These are phyloP conservation scores for Athrips mouffetella DNA, from an alignment of 2,888 invertebrate species.

Conservation along the genomic window DNA sequence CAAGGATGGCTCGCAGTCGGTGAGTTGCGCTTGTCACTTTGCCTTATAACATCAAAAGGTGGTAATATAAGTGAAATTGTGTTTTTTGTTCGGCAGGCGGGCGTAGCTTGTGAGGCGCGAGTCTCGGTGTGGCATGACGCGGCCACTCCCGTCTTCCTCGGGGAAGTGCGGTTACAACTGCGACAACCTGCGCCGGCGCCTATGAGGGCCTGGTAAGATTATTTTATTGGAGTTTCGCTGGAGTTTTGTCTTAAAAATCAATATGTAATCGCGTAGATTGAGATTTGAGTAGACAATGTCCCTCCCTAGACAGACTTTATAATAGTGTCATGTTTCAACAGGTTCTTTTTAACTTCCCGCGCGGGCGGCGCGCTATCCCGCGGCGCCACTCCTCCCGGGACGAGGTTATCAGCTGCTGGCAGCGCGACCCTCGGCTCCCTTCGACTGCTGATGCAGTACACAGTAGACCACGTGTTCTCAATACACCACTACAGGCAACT, in stretches of 20 bases:
- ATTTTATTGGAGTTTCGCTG: too few relatives aligned
- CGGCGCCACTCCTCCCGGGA: conserved; percentile 86
- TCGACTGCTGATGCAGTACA: conserved; percentile 91
- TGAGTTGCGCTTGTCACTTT: conserved; percentile 34
- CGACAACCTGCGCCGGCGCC: conserved; percentile 78
- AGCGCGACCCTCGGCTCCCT: conserved; percentile 85
- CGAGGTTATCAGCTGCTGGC: conserved; percentile 80
- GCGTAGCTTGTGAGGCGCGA: conserved; percentile 88
- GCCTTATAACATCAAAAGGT: background rate
- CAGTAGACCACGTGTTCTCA: conserved; percentile 93
- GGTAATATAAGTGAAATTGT: background rate
- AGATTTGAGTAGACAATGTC: too few relatives aligned
- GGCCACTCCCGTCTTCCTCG: conserved; percentile 90
- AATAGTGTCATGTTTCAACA: too few relatives aligned
- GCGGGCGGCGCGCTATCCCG: conserved; percentile 81
- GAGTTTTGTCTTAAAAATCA: too few relatives aligned
- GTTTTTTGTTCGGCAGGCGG: conserved; percentile 47
- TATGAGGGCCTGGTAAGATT: conserved; percentile 83
- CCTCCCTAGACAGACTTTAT: too few relatives aligned
- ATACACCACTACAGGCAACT: conserved; percentile 88
- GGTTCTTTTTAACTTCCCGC: conserved; percentile 81
- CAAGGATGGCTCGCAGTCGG: conserved; percentile 76
- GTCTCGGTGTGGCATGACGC: conserved; percentile 93
- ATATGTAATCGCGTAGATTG: too few relatives aligned
- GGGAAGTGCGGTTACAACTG: conserved; percentile 90